phyloP scores from a whole-genome alignment of 2,113 vertebrate genomes.

The Desmodus rotundus region DNA sequence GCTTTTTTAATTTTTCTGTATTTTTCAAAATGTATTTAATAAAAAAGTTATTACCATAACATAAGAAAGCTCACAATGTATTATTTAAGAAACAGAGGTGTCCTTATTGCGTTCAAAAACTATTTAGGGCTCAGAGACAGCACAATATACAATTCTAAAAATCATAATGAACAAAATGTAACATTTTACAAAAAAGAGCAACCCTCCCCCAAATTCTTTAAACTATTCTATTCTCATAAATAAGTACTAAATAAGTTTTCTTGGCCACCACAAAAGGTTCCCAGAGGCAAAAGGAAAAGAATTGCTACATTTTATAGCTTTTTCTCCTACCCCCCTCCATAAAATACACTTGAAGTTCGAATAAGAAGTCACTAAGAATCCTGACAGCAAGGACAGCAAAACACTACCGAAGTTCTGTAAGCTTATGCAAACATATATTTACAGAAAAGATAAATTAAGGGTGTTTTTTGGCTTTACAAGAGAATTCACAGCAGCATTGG shows the following conservation, averaged over 20 bases:
- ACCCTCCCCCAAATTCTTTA: conserved; percentile 25
- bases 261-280: neutral
- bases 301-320: neutral
- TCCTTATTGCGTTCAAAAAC: conserved; percentile 6
- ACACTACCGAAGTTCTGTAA: neutral
- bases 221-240: neutral
- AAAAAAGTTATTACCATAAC: neutral
- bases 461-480: neutral
- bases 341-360: conserved; percentile 26
- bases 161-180: neutral
- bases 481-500: neutral
- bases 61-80: conserved; percentile 23
- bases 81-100: conserved; percentile 15
- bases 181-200: neutral
- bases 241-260: conserved; percentile 5
- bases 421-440: neutral
- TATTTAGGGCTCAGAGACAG: neutral
- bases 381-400: neutral
- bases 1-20: neutral
- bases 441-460: neutral
- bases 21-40: conserved; percentile 11
- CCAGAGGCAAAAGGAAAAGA: neutral
- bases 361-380: conserved; percentile 1
- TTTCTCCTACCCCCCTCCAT: neutral
- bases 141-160: conserved; percentile 9